A percentile compares a stretch with the other conserved stretches of the same genome.
Evolutionary conservation across 2,797 vertebrate genomes (phyloP).

Genomic region (Oreonectes daqikongensis): DNA sequence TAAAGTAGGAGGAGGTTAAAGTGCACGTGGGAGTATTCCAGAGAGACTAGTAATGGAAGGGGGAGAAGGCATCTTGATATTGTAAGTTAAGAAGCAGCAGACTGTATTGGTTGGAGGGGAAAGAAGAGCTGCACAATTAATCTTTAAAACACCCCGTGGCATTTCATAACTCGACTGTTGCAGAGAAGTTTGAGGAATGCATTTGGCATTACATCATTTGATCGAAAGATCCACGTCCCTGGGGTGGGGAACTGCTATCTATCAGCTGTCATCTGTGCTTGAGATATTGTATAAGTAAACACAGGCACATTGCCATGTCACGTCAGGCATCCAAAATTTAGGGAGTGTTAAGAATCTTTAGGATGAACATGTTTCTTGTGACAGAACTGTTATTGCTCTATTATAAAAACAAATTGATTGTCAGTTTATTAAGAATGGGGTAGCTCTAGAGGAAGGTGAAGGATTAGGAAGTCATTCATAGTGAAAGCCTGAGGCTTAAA

Average conservation of each 20-base stretch:
- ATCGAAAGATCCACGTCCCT: neutral
- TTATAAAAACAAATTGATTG: too few relatives aligned
- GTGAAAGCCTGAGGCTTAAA: neutral
- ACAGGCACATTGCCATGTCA: too few relatives aligned
- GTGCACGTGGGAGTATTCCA: conserved; percentile 6
- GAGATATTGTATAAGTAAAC: neutral
- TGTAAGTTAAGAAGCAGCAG: conserved; percentile 1
- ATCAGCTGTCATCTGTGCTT: neutral
- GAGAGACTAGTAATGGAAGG: conserved; percentile 15
- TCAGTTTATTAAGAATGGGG: too few relatives aligned
- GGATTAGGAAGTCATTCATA: neutral
- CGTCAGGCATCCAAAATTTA: neutral
- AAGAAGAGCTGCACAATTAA: conserved; percentile 8
- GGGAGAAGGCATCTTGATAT: neutral
- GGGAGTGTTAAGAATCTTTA: neutral
- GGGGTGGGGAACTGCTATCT: too few relatives aligned
- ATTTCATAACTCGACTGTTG: neutral
- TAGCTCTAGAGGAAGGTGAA: neutral
- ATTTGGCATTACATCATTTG: too few relatives aligned
- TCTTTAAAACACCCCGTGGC: neutral
- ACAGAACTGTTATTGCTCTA: too few relatives aligned
- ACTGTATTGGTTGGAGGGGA: conserved; percentile 7
- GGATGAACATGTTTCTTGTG: neutral
- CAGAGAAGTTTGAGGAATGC: too few relatives aligned
- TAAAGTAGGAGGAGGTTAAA: neutral